Base-by-base conservation (phyloP, 2,888 invertebrate species). In the Ennomos quercinarius region DNA sequence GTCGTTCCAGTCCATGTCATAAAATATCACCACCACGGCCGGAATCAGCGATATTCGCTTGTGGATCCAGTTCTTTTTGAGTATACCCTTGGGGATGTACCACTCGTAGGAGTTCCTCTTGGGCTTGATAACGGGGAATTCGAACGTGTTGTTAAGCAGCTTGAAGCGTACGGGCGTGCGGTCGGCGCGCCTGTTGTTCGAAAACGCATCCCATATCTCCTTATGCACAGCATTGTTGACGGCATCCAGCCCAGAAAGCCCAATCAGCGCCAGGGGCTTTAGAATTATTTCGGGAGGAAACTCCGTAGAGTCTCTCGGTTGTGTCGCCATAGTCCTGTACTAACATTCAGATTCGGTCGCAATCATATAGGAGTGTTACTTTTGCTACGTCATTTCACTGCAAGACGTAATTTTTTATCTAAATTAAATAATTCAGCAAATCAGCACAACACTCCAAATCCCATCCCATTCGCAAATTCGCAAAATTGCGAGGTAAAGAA, bases 1-100 rank as follows among this genome's bases (percentile, higher is more conserved):
- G 87, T 99, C 99, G 81, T 98, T 97, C 99, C 99, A 99, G 87
- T 99, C 99, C 80, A 99, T 94, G 78, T 99, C 99, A 84, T 97
- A 98, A 87, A 99, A 99, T 63, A 99, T 94, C 2, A 99, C 98
- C 34, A 98, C 96, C 0, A 99, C 96, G 1, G 99, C 96, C 9
- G 99, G 99, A 66, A 99, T 94, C 57, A 96, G 94, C 69, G 96
- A 95, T 39, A 98, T 93, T 80, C 99, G 98, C 86, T 99, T 99
- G 50, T 95, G 94, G 93, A 99, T 96, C 99, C 99, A 99, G 80
- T 97, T 97, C 43, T 96, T 95, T 83, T 99, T 99, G 8, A 99
- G 88, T 67, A 99, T 97, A 10, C 99, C 99, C 84, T 97, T 97
- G 0, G 98, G 98, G 71, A 98, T 96, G 85, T 98, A 98, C 97